These are phyloP conservation scores for Gymnocheta viridis DNA, from an alignment of 2,888 invertebrate species.

Conservation along the genomic window DNA sequence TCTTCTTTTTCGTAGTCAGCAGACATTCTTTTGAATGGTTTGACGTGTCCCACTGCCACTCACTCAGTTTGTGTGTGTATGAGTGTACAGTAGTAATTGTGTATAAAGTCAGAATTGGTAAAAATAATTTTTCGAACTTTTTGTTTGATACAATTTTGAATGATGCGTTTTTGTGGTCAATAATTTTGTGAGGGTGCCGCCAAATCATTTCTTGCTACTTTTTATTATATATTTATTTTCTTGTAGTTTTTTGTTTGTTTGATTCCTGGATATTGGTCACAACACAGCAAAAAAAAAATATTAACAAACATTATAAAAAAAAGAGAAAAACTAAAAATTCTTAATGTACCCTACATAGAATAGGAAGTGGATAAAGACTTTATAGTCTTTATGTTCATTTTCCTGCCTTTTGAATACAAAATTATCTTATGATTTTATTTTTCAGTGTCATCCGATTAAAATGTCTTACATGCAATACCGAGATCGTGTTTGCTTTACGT, in stretches of 20 bases:
- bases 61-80: neutral
- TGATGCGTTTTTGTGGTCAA: constrained; percentile 75
- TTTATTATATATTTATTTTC: constrained; percentile 30
- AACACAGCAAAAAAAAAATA: constrained; percentile 33
- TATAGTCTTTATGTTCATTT: neutral
- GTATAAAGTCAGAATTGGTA: constrained; percentile 21
- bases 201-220: constrained; percentile 73
- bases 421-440: no score
- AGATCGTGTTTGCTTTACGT: no score
- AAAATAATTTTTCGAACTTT: constrained; percentile 53
- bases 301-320: neutral
- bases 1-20: constrained; percentile 19
- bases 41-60: constrained; percentile 41
- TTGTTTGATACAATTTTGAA: constrained; percentile 72
- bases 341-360: constrained; percentile 32
- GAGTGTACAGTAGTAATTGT: neutral
- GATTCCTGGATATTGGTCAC: constrained; percentile 64
- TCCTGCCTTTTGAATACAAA: no score
- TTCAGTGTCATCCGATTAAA: no score
- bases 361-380: neutral
- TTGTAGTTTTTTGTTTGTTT: constrained; percentile 52
- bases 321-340: constrained; percentile 14
- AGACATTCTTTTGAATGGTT: constrained; percentile 64
- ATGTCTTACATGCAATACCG: no score
- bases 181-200: constrained; percentile 81